These are phyloP conservation scores for Synanthedon vespiformis DNA, from an alignment of 2,888 invertebrate genomes.

Conservation along the genomic window DNA sequence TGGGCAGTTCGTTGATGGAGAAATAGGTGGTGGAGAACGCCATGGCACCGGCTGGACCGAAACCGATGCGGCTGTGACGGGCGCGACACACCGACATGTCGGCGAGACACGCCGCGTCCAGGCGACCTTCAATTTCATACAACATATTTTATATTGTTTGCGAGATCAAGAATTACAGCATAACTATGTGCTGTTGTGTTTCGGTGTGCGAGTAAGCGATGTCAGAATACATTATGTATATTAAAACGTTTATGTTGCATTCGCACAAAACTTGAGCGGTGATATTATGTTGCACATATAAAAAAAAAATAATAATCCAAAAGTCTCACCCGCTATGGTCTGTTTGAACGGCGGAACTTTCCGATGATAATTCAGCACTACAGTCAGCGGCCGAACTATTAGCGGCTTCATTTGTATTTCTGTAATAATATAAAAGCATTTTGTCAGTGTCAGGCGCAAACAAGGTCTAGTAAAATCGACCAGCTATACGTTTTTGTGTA, in stretches of 20 bases:
- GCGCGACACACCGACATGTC: constrained; percentile 73
- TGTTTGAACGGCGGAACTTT: constrained; percentile 53
- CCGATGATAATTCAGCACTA: constrained; percentile 48
- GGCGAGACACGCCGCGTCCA: constrained; percentile 50
- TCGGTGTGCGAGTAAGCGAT: too few species aligned
- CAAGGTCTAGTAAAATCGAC: not conserved
- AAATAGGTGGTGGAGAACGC: constrained; percentile 57
- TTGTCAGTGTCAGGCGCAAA: constrained; percentile 8
- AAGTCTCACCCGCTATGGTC: constrained; percentile 47
- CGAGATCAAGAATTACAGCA: too few species aligned
- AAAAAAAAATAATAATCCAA: not conserved
- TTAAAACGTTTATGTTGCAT: too few species aligned
- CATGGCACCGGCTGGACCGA: constrained; percentile 75
- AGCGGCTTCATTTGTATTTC: constrained; percentile 41
- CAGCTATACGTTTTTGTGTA: not conserved
- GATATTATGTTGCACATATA: too few species aligned
- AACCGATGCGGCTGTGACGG: constrained; percentile 78
- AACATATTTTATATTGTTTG: not conserved
- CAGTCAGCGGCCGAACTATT: constrained; percentile 44
- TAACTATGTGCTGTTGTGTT: too few species aligned
- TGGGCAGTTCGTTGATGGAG: constrained; percentile 38
- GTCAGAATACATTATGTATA: too few species aligned
- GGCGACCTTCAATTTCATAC: constrained; percentile 23
- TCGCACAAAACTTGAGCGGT: too few species aligned
- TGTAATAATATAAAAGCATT: constrained; percentile 9